Conservation (phyloP, 2,113 vertebrate species). For the Prochilodus magdalenae region DNA sequence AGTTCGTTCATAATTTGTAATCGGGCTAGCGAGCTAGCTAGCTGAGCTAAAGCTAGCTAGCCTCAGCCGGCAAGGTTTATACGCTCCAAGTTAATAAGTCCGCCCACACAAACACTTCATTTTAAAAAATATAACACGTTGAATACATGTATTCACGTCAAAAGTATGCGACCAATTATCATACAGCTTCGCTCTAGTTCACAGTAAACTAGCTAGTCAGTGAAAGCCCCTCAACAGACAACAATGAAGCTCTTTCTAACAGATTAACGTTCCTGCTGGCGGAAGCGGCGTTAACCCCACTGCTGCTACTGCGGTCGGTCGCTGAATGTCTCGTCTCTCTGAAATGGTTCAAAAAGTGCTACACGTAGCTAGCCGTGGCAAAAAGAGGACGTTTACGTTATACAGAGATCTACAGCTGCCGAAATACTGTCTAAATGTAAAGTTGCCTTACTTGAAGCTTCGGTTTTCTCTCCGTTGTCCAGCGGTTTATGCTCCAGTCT, state of each 20-base stretch:
- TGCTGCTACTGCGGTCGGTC: conserved; percentile 17
- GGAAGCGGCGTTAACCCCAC: background rate
- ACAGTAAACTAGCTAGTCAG: background rate
- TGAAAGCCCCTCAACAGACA: background rate
- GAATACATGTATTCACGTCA: background rate
- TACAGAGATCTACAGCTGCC: background rate
- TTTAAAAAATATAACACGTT: background rate
- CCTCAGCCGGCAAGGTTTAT: background rate
- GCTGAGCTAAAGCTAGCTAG: background rate
- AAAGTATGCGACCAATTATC: too few relatives aligned
- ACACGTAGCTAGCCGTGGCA: background rate
- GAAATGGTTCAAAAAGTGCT: conserved; percentile 30
- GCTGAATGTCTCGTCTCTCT: background rate
- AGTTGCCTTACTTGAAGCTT: conserved; percentile 72
- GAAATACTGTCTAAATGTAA: background rate
- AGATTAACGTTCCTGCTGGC: background rate
- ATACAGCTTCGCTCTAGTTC: background rate
- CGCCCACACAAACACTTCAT: background rate
- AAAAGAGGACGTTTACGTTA: background rate
- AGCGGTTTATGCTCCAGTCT: conserved; percentile 43
- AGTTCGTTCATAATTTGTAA: background rate
- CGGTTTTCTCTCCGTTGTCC: conserved; percentile 51
- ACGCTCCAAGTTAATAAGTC: background rate
- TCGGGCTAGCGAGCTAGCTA: too few relatives aligned
- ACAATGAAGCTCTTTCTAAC: background rate